Base-by-base conservation (phyloP, 2,113 vertebrate species). In the Sula dactylatra region DNA sequence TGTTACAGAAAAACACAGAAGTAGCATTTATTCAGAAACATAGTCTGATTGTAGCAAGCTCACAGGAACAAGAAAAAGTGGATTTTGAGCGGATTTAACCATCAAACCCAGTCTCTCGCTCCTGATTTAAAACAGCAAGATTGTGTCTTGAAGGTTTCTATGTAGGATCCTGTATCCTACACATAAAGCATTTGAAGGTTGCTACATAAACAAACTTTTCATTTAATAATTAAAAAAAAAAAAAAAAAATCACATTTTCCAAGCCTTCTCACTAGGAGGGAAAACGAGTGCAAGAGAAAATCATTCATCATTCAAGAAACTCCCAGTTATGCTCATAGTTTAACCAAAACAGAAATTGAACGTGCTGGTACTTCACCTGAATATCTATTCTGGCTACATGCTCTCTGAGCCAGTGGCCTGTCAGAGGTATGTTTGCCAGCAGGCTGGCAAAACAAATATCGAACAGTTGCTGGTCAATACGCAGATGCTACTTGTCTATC, bases 401-500 rank as follows among this genome's bases (percentile, higher is more conserved):
- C 32, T 77, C 27, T 38, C 52, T 52, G 69, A 90, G 69, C 52
- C 32, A n/a, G 45, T 7, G 19, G 61, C 54, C 70, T 76, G 56
- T 45, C 54, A 82, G 70, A 94, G 47, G 27, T 13, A 87, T n/a
- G n/a, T n/a, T n/a, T n/a, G n/a, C n/a, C n/a, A 76, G 77, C 44
- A 81, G 49, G 38, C 69, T 76, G 49, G 47, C 77, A 94, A 93
- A 94, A 91, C 72, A 89, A 88, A 84, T 19, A 81, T 4, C 29
- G 2, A 73, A 47, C 55, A 90, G 40, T 0, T 47, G 54, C 79
- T 52, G 34, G 49, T 72, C 77, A 82, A 76, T 55, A 88, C 1
- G 3, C 73, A 89, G 78, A 79, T 69, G 31, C 52, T 69, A 26
- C 49, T 89, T 1, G 0, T 84, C 86, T 54, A n/a, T 67, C 58